Percentiles rank a stretch among this genome's conserved stretches.
Evolutionary conservation across 2,113 vertebrate species (phyloP).

Genomic region (Daubentonia madagascariensis): DNA sequence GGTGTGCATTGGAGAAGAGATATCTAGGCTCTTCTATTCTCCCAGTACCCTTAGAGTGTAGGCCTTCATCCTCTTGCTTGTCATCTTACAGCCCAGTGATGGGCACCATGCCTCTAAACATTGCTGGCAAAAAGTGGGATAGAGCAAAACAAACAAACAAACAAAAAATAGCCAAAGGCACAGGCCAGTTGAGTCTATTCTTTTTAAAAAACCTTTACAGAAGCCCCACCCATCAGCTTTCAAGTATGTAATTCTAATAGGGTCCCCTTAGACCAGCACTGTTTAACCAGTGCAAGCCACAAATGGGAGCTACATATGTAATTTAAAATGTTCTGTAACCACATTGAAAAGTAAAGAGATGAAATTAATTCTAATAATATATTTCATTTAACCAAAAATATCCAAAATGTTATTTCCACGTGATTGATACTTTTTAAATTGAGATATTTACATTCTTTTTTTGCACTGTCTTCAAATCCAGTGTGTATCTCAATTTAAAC

Average conservation of each 20-base stretch:
- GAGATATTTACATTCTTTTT: background rate
- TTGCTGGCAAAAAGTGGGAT: background rate
- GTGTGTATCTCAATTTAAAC: background rate
- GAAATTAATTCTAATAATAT: background rate
- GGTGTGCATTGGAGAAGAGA: background rate
- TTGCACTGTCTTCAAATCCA: background rate
- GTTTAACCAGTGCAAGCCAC: background rate
- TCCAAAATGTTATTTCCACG: background rate
- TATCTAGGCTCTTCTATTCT: background rate
- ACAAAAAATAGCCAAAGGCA: background rate
- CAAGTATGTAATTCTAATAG: background rate
- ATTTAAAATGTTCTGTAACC: background rate
- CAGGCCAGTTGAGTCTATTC: background rate
- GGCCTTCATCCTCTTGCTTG: background rate
- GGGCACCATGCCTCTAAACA: background rate
- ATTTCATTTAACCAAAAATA: constrained; percentile 4
- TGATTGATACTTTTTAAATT: background rate
- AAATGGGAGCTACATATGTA: background rate
- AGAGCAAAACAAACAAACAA: background rate
- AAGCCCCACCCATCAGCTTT: background rate
- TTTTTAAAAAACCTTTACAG: background rate
- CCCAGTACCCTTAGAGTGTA: background rate
- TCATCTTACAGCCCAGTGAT: background rate
- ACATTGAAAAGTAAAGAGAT: background rate
- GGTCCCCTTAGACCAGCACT: background rate